phyloP scores from a whole-genome alignment of 2,888 invertebrate species.

The Andricus curvator region DNA sequence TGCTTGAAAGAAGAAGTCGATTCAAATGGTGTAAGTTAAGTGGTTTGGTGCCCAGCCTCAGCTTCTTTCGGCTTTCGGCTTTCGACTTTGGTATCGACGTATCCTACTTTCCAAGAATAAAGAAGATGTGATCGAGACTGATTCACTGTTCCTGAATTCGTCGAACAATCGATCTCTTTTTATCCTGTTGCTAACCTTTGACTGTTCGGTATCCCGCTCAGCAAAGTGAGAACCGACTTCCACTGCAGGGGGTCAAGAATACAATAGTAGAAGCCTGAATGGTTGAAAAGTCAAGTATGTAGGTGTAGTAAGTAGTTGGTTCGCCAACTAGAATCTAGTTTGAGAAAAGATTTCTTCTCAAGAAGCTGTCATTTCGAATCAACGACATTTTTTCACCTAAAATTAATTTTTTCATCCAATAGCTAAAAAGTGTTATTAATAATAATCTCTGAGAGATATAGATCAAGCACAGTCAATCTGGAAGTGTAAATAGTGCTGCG shows the following conservation, averaged over 20 bases:
- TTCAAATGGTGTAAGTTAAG: conserved; percentile 30
- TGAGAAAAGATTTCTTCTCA: neutral
- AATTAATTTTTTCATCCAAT: neutral
- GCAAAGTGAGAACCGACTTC: conserved; percentile 2
- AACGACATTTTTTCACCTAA: neutral
- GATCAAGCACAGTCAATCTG: no score
- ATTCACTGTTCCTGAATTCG: conserved; percentile 32
- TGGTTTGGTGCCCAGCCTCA: neutral
- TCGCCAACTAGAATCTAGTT: neutral
- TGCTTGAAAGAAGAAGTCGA: conserved; percentile 14
- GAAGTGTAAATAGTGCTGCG: no score
- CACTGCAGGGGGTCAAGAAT: conserved; percentile 14
- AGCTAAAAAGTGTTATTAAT: no score
- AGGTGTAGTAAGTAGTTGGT: neutral
- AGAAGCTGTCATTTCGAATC: neutral
- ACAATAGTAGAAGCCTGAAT: neutral
- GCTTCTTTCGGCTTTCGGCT: conserved; percentile 9
- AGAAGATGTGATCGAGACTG: conserved; percentile 25
- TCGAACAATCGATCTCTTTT: conserved; percentile 20
- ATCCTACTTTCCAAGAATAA: conserved; percentile 11
- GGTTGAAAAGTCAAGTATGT: neutral
- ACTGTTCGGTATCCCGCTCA: conserved; percentile 6
- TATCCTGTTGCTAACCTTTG: conserved; percentile 31
- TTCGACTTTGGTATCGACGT: neutral
- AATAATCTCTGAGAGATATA: no score